These are phyloP conservation scores for Willisornis vidua DNA, from an alignment of 2,113 vertebrate species.

Conservation along the genomic window DNA sequence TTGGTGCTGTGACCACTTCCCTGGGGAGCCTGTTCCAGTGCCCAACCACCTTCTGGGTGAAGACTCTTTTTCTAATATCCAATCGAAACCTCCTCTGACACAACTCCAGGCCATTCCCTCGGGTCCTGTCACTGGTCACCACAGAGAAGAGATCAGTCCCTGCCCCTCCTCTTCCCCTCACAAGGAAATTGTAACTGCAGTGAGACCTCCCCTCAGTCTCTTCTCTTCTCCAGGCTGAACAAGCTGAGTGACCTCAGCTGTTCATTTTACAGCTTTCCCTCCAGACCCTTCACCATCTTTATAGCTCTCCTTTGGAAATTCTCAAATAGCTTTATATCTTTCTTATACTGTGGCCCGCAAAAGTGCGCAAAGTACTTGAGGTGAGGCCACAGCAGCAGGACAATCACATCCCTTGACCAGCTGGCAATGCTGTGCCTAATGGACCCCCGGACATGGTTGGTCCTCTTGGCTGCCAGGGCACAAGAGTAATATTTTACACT, in stretches of 20 bases:
- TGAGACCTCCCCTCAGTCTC: background rate
- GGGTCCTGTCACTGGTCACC: background rate
- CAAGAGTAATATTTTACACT: background rate
- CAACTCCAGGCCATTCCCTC: background rate
- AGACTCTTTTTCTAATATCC: background rate
- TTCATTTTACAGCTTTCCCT: background rate
- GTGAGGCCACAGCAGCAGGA: background rate
- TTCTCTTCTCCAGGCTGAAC: background rate
- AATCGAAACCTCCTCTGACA: background rate
- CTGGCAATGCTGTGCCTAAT: background rate
- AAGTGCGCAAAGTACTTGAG: background rate
- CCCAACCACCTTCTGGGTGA: no score
- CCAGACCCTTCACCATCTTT: background rate
- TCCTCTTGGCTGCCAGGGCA: background rate
- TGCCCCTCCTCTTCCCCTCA: background rate
- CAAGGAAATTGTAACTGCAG: rapidly evolving
- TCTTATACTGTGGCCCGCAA: background rate
- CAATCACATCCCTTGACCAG: background rate
- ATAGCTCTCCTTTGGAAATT: background rate
- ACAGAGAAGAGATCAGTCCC: background rate
- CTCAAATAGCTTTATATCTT: no score
- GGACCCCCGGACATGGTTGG: background rate
- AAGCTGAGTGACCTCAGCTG: background rate
- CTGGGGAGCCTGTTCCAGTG: background rate
- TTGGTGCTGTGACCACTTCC: background rate